These are phyloP conservation scores for Xestia ashworthii DNA, from an alignment of 2,888 invertebrate genomes.

Conservation along the genomic window DNA sequence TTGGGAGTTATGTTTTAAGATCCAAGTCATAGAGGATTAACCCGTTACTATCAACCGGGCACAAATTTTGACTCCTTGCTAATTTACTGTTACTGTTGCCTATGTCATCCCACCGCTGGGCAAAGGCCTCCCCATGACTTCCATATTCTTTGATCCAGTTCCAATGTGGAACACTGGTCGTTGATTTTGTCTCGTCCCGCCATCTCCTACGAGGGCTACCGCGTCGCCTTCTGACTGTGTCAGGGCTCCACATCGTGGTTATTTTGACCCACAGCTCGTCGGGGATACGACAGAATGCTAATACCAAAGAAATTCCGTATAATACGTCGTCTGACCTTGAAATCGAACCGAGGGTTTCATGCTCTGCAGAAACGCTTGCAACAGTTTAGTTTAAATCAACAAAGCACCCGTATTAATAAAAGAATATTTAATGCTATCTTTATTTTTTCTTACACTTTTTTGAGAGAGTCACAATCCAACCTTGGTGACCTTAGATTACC, in stretches of 20 bases:
- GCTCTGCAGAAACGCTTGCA: neutral
- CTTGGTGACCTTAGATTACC: conserved; percentile 54
- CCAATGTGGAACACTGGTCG: too few relatives aligned
- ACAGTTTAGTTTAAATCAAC: neutral
- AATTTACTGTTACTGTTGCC: neutral
- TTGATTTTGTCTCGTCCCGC: too few relatives aligned
- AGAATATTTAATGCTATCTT: conserved; percentile 23
- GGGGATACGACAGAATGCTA: neutral
- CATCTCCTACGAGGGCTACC: too few relatives aligned
- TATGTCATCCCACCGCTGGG: too few relatives aligned
- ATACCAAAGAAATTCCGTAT: neutral
- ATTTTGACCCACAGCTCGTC: too few relatives aligned
- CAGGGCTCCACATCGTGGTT: too few relatives aligned
- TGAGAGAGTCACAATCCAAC: conserved; percentile 7
- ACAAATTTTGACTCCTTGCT: neutral
- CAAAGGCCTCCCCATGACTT: too few relatives aligned
- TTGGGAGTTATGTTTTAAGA: too few relatives aligned
- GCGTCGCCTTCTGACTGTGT: too few relatives aligned
- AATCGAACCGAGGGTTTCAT: neutral
- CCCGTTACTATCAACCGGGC: neutral
- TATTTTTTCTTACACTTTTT: conserved; percentile 39
- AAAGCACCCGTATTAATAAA: neutral
- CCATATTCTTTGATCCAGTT: too few relatives aligned
- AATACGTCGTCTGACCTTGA: neutral
- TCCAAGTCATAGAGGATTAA: neutral